Percentiles rank a stretch among this genome's conserved stretches.
phyloP scores from a whole-genome alignment of 1,140 invertebrate species.

The Patella vulgata region DNA sequence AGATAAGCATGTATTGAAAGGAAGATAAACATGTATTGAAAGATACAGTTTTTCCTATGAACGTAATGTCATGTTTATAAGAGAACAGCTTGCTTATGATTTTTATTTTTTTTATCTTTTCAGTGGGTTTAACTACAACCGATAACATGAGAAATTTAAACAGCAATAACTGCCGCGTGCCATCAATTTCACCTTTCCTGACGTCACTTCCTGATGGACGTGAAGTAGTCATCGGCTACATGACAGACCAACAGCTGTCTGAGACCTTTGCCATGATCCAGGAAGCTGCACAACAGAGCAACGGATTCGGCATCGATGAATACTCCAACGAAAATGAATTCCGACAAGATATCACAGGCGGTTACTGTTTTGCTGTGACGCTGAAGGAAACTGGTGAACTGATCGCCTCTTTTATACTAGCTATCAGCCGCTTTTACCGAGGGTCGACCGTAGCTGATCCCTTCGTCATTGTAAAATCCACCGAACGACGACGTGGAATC shows the following conservation, averaged over 20 bases:
- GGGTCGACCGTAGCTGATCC: constrained; percentile 41
- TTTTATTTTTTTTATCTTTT: too few relatives aligned
- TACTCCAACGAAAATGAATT: constrained; percentile 42
- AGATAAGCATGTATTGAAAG: too few relatives aligned
- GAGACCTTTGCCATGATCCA: constrained; percentile 42
- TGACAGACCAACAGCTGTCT: constrained; percentile 34
- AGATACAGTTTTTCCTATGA: too few relatives aligned
- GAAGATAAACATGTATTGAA: too few relatives aligned
- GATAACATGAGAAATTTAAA: not conserved
- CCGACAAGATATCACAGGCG: constrained; percentile 38
- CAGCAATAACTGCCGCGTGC: not conserved
- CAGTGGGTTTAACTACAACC: not conserved
- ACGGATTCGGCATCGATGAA: constrained; percentile 47
- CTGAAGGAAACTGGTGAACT: constrained; percentile 34
- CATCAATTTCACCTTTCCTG: constrained; percentile 25
- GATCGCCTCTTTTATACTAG: constrained; percentile 41
- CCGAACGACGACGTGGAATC: constrained; percentile 32
- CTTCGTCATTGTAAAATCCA: constrained; percentile 40
- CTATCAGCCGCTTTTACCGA: constrained; percentile 43
- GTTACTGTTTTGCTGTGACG: constrained; percentile 36
- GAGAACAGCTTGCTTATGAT: too few relatives aligned
- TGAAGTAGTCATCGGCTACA: constrained; percentile 37
- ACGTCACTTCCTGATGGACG: constrained; percentile 28
- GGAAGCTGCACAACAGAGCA: constrained; percentile 33
- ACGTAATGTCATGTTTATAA: too few relatives aligned